These are phyloP conservation scores for Arctopsyche grandis DNA, from an alignment of 1,140 invertebrate genomes.

Conservation along the genomic window DNA sequence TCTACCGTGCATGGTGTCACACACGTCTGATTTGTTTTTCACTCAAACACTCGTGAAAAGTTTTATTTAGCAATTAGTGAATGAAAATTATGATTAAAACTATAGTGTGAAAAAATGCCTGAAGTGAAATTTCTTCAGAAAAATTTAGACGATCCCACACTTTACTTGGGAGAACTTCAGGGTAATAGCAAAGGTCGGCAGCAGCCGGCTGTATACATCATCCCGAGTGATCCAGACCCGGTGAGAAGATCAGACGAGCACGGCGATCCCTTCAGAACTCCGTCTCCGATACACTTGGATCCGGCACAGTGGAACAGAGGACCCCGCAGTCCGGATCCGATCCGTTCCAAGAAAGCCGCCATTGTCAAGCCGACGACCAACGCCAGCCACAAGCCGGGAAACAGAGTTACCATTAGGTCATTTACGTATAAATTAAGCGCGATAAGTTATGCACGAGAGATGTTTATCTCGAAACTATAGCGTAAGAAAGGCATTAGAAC, in stretches of 20 bases:
- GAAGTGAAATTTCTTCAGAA: slow-evolving; percentile 34
- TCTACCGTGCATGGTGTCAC: too few species aligned
- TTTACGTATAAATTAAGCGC: background rate
- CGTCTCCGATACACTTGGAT: background rate
- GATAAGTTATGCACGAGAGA: background rate
- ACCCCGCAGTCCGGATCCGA: slow-evolving; percentile 17
- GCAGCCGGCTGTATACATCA: background rate
- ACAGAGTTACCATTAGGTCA: slow-evolving; percentile 36
- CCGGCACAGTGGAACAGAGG: background rate
- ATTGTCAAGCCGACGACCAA: background rate
- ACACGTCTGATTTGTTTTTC: too few species aligned
- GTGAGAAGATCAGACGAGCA: background rate
- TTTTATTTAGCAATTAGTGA: background rate
- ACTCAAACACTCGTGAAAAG: background rate
- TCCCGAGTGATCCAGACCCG: background rate
- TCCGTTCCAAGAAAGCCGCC: slow-evolving; percentile 23
- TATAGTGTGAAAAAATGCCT: slow-evolving; percentile 17
- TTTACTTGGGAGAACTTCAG: slow-evolving; percentile 30
- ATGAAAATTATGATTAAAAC: background rate
- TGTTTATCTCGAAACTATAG: background rate
- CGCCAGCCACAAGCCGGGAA: background rate
- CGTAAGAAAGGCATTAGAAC: background rate
- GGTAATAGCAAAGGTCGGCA: background rate
- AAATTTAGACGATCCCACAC: slow-evolving; percentile 5
- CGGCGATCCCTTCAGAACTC: slow-evolving; percentile 14